Percentiles rank a stretch among this genome's conserved stretches.
These are phyloP conservation scores for Watsonalla cultraria DNA, from an alignment of 2,888 invertebrate genomes.

Conservation along the genomic window DNA sequence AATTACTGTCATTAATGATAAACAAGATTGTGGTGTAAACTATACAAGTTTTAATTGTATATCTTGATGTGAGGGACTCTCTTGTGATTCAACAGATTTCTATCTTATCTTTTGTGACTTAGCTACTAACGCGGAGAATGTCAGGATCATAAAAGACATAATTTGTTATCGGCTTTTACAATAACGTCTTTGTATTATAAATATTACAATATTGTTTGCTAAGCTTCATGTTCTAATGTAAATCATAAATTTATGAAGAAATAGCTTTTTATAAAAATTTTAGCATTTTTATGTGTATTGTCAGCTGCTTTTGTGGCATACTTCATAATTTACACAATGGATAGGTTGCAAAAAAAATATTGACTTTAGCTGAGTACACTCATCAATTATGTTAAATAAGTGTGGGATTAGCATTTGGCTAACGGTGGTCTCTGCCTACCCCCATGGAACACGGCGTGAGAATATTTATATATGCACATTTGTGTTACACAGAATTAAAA, in stretches of 20 bases:
- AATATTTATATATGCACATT: too few species aligned
- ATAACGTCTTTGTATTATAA: conserved; percentile 7
- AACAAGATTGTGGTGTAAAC: background rate
- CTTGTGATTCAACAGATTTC: conserved; percentile 8
- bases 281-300: too few species aligned
- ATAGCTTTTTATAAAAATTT: background rate
- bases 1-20: background rate
- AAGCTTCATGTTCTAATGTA: background rate
- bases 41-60: background rate
- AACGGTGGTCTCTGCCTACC: too few species aligned
- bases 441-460: too few species aligned
- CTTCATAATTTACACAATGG: too few species aligned
- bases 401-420: too few species aligned
- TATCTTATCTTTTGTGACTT: conserved; percentile 10
- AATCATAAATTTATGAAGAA: background rate
- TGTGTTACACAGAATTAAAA: too few species aligned
- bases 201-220: background rate
- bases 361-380: too few species aligned
- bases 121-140: conserved; percentile 5
- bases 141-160: conserved; percentile 1
- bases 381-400: too few species aligned
- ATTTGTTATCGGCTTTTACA: conserved; percentile 10
- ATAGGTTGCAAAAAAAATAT: too few species aligned
- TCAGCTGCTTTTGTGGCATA: too few species aligned
- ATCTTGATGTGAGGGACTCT: background rate